Percentiles rank a stretch among this genome's conserved stretches.
phyloP scores from a whole-genome alignment of 1,140 invertebrate genomes.

The Nylanderia fulva region DNA sequence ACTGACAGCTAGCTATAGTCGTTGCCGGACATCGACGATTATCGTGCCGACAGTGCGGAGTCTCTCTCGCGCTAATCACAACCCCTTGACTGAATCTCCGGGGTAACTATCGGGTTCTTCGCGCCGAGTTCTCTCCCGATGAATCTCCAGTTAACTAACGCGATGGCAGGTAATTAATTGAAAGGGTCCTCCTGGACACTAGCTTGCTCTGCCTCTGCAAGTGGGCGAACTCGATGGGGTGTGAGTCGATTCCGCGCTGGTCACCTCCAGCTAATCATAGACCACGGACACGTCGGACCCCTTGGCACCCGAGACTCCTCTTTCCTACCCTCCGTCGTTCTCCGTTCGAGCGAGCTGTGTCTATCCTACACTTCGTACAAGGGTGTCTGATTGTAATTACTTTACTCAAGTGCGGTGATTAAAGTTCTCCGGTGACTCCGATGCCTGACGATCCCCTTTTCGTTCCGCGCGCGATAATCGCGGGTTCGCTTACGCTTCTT shows the following conservation, averaged over 20 bases:
- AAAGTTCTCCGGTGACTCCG: slow-evolving; percentile 82
- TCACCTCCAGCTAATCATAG: slow-evolving; percentile 85
- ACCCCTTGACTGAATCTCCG: slow-evolving; percentile 67
- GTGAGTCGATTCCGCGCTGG: slow-evolving; percentile 76
- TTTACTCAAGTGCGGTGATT: slow-evolving; percentile 85
- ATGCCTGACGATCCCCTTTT: slow-evolving; percentile 61
- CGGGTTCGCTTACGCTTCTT: slow-evolving; percentile 76
- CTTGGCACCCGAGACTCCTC: slow-evolving; percentile 82
- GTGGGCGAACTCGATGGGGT: slow-evolving; percentile 65
- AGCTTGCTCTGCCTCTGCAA: slow-evolving; percentile 53
- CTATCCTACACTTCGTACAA: slow-evolving; percentile 72
- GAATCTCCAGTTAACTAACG: slow-evolving; percentile 85
- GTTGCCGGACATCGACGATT: slow-evolving; percentile 24
- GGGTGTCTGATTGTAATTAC: slow-evolving; percentile 86
- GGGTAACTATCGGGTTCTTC: slow-evolving; percentile 75
- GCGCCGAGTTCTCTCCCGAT: slow-evolving; percentile 73
- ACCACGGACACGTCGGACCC: slow-evolving; percentile 76
- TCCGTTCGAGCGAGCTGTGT: slow-evolving; percentile 48
- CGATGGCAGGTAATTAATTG: slow-evolving; percentile 84
- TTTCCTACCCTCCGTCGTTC: slow-evolving; percentile 62
- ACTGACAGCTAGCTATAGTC: background rate
- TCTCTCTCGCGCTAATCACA: slow-evolving; percentile 67
- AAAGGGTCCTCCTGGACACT: slow-evolving; percentile 80
- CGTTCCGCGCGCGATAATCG: slow-evolving; percentile 67
- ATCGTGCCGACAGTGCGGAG: slow-evolving; percentile 31